Percentiles rank a stretch among this genome's conserved stretches.
phyloP scores from a whole-genome alignment of 2,113 vertebrate genomes.

The Muntiacus reevesi region DNA sequence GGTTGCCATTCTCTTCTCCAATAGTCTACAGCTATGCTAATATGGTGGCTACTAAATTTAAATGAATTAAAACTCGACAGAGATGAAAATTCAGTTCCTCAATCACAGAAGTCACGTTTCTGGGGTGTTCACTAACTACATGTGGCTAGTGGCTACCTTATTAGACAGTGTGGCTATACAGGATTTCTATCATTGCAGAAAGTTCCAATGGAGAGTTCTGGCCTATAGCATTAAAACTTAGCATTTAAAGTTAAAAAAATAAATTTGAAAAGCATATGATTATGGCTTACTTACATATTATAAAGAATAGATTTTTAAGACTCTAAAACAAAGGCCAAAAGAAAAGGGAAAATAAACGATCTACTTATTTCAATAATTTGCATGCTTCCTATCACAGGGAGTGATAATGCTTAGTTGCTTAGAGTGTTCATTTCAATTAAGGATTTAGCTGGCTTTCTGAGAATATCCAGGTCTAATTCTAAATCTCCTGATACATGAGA shows the following conservation, averaged over 20 bases:
- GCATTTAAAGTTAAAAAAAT: neutral
- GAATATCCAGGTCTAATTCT: slow-evolving; percentile 7
- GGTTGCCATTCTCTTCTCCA: neutral
- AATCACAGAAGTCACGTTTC: neutral
- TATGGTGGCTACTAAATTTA: neutral
- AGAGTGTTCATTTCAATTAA: neutral
- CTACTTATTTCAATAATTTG: neutral
- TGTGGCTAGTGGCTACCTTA: neutral
- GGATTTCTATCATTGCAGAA: neutral
- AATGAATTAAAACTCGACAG: neutral
- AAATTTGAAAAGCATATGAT: neutral
- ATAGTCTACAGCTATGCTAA: neutral
- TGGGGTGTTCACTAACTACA: neutral
- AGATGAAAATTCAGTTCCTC: neutral
- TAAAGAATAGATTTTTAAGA: neutral
- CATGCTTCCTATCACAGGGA: neutral
- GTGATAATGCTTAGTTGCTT: neutral
- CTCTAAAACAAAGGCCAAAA: neutral
- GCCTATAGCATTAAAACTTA: neutral
- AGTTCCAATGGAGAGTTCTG: neutral
- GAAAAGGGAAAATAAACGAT: neutral
- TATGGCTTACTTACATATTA: neutral
- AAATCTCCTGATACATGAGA: neutral
- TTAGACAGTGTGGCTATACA: neutral
- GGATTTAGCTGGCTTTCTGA: neutral